Evolutionary conservation across 2,888 invertebrate genomes (phyloP).

Genomic region (Cryptus armator): DNA sequence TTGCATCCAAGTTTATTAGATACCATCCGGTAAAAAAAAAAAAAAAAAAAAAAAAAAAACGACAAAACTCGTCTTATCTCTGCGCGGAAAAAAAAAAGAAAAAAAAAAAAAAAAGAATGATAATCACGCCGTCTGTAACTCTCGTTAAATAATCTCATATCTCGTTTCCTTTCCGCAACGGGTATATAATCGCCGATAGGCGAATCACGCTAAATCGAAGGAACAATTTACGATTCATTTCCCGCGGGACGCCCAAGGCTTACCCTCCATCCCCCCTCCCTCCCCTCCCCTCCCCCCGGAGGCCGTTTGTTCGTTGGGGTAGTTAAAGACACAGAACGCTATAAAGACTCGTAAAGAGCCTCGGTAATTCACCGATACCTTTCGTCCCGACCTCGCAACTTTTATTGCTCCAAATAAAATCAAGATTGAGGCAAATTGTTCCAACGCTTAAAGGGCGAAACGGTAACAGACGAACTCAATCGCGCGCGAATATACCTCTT

Average conservation of each 20-base stretch:
- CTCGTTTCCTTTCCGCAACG: background rate
- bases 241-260: background rate
- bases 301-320: constrained; percentile 14
- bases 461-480: background rate
- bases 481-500: constrained; percentile 8
- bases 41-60: constrained; percentile 4
- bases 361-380: constrained; percentile 1
- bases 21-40: constrained; percentile 6
- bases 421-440: constrained; percentile 46
- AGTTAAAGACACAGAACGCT: constrained; percentile 24
- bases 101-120: background rate
- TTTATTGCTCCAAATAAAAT: constrained; percentile 47
- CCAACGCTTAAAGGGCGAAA: constrained; percentile 6
- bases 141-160: background rate
- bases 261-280: background rate
- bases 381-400: constrained; percentile 7
- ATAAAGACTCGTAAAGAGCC: constrained; percentile 27
- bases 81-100: background rate
- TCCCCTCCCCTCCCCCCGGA: background rate
- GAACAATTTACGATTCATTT: constrained; percentile 38
- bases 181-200: constrained; percentile 13
- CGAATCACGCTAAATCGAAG: constrained; percentile 8
- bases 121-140: background rate
- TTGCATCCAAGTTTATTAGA: constrained; percentile 46
- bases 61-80: background rate